A percentile compares a stretch with the other conserved stretches of the same genome.
Conservation (phyloP, 2,113 vertebrate species). For the Peucedramus taeniatus region DNA sequence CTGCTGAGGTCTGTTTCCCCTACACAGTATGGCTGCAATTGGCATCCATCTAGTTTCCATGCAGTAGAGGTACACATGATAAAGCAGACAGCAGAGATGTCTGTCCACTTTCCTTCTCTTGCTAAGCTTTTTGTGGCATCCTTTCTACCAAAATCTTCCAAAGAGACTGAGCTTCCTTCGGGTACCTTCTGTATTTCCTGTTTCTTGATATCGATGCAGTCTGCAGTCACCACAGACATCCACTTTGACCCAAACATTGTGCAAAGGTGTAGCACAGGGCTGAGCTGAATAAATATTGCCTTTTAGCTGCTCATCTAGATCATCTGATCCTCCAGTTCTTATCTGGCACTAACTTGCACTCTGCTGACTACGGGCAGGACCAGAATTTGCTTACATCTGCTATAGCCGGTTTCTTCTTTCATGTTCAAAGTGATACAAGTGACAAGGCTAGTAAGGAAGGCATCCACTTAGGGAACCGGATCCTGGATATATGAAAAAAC, state of each 20-base stretch:
- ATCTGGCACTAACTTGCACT: background rate
- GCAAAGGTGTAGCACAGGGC: background rate
- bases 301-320: background rate
- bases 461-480: background rate
- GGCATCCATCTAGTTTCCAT: background rate
- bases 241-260: background rate
- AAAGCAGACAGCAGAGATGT: background rate
- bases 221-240: background rate
- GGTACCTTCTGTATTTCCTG: background rate
- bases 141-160: background rate
- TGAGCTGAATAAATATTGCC: background rate
- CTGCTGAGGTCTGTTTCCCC: background rate
- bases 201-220: background rate
- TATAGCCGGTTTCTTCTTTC: background rate
- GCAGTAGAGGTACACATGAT: background rate
- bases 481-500: background rate
- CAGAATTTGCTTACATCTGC: background rate
- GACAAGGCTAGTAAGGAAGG: background rate
- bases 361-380: background rate
- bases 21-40: background rate
- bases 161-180: background rate
- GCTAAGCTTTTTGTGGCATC: background rate
- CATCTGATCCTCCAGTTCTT: background rate
- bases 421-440: background rate
- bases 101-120: background rate